phyloP scores from a whole-genome alignment of 2,797 vertebrate genomes.

The Halcyon smyrnensis region DNA sequence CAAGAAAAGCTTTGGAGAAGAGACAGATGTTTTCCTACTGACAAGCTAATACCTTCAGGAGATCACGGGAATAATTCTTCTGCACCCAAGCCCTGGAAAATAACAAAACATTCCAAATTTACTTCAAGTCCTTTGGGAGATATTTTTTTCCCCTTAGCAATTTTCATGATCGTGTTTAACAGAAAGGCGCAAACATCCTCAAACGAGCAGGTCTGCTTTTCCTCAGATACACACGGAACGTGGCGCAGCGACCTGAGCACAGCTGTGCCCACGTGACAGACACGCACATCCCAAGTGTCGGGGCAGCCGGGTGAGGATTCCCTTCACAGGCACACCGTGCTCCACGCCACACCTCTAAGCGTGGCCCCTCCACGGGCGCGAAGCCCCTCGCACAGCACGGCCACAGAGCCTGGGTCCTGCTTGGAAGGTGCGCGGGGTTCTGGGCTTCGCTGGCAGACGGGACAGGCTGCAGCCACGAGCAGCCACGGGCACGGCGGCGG shows the following conservation, averaged over 20 bases:
- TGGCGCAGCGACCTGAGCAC: not conserved
- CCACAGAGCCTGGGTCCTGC: too few relatives aligned
- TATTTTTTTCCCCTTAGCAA: too few relatives aligned
- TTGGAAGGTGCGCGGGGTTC: too few relatives aligned
- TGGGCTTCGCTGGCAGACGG: too few relatives aligned
- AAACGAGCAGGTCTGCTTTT: fast-evolving
- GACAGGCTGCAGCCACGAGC: too few relatives aligned
- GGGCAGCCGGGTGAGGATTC: not conserved
- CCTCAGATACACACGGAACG: not conserved
- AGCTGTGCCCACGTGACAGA: not conserved
- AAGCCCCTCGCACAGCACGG: too few relatives aligned
- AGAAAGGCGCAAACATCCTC: not conserved
- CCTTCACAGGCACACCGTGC: not conserved
- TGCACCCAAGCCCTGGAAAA: not conserved
- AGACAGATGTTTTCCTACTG: not conserved
- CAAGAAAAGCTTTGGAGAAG: not conserved
- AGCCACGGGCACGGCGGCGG: too few relatives aligned
- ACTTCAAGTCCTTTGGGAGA: not conserved
- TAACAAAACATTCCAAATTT: not conserved
- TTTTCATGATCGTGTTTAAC: not conserved
- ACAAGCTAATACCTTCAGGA: not conserved
- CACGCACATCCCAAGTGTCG: not conserved
- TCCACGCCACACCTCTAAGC: not conserved
- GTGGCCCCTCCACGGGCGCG: too few relatives aligned
- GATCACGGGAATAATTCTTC: not conserved